A percentile compares a stretch with the other conserved stretches of the same genome.
Conservation (phyloP, 2,113 vertebrate genomes). For the Stigmatopora argus region DNA sequence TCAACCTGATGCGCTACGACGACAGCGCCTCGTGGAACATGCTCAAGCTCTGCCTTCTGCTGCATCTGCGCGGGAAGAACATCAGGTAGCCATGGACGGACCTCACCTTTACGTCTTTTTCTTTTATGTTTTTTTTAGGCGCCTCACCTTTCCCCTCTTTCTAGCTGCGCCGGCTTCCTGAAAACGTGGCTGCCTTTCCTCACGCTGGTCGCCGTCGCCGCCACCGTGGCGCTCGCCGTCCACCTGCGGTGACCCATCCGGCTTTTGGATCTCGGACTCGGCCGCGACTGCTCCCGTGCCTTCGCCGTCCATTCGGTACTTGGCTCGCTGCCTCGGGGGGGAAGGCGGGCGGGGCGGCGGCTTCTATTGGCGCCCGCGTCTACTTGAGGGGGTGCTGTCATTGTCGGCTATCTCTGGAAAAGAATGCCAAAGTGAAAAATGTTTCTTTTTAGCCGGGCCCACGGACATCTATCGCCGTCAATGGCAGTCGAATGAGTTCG, state of each 20-base stretch:
- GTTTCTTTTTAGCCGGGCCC: background rate
- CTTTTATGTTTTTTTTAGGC: too few species aligned
- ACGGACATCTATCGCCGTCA: too few species aligned
- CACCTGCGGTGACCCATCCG: constrained; percentile 78
- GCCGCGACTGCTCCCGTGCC: too few species aligned
- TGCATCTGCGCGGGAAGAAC: constrained; percentile 83
- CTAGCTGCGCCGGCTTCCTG: constrained; percentile 84
- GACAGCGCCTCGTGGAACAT: constrained; percentile 96
- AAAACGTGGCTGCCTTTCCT: constrained; percentile 97
- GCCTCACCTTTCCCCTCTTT: background rate
- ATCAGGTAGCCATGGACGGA: constrained; percentile 78
- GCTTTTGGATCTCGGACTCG: background rate
- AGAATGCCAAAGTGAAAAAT: background rate
- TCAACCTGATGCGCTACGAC: constrained; percentile 93
- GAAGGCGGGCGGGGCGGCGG: background rate
- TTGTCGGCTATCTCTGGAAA: background rate
- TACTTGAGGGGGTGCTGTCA: background rate
- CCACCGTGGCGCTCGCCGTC: constrained; percentile 76
- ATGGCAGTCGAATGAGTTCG: too few species aligned
- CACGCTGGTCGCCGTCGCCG: constrained; percentile 76
- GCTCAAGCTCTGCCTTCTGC: constrained; percentile 88
- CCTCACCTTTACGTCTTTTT: too few species aligned
- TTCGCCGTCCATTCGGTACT: background rate
- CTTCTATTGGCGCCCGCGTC: background rate
- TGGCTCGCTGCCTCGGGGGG: background rate